Conservation (phyloP, 2,113 vertebrate species). For the Rhabdomys dilectus region DNA sequence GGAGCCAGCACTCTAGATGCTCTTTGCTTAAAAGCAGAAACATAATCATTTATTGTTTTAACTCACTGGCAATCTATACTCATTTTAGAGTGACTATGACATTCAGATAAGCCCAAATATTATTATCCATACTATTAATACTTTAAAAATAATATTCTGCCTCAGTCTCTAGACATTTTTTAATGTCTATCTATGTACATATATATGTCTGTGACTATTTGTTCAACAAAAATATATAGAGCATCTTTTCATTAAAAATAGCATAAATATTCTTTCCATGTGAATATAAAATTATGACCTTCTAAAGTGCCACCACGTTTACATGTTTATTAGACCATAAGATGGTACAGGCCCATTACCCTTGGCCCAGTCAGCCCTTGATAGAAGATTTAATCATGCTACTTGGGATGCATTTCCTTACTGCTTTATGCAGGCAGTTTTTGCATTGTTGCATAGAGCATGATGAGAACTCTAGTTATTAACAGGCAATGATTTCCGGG, state of each 20-base stretch:
- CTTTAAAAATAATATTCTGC: background rate
- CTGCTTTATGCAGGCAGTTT: slow-evolving; percentile 75
- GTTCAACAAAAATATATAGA: background rate
- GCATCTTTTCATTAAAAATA: background rate
- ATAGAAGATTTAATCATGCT: slow-evolving; percentile 64
- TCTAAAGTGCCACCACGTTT: slow-evolving; percentile 74
- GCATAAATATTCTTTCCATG: background rate
- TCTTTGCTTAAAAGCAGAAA: slow-evolving; percentile 33
- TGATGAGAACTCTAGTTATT: slow-evolving; percentile 80
- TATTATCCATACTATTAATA: background rate
- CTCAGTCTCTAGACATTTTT: slow-evolving; percentile 25
- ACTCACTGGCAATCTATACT: background rate
- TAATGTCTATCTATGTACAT: background rate
- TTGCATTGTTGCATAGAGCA: slow-evolving; percentile 76
- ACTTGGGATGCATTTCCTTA: slow-evolving; percentile 78
- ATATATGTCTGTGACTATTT: background rate
- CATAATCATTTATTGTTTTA: slow-evolving; percentile 30
- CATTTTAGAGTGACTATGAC: slow-evolving; percentile 2
- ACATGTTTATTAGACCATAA: slow-evolving; percentile 71
- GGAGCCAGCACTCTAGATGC: background rate
- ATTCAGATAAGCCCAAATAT: background rate
- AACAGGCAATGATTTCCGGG: slow-evolving; percentile 80
- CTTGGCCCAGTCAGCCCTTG: slow-evolving; percentile 68
- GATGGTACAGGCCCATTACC: slow-evolving; percentile 71
- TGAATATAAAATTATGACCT: background rate